Evolutionary conservation across 1,140 invertebrate genomes (phyloP).

Genomic region (Venturia canescens): DNA sequence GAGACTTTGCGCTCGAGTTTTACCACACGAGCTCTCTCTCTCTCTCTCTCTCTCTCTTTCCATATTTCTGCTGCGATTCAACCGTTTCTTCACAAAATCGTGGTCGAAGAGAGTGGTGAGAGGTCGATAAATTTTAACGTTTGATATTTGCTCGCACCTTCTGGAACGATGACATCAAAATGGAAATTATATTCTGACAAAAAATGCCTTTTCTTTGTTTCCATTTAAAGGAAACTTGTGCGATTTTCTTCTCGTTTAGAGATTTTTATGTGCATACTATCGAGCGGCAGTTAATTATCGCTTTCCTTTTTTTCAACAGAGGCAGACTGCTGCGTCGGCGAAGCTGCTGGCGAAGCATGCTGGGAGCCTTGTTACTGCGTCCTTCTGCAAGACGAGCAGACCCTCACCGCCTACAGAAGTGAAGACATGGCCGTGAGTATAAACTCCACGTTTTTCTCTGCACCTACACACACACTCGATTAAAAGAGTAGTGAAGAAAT

Average conservation of each 20-base stretch:
- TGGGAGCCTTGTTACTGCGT: conserved; percentile 94
- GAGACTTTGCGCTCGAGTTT: not conserved
- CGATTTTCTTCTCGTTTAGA: too few species aligned
- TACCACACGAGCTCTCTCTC: not conserved
- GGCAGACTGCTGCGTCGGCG: conserved; percentile 73
- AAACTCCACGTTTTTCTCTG: conserved; percentile 22
- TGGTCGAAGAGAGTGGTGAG: not conserved
- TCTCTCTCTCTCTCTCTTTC: not conserved
- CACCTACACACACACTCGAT: not conserved
- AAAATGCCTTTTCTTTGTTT: not conserved
- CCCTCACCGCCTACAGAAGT: conserved; percentile 89
- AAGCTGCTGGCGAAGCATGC: conserved; percentile 74
- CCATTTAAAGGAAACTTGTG: too few species aligned
- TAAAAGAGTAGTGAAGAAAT: not conserved
- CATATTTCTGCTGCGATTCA: not conserved
- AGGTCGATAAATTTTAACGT: too few species aligned
- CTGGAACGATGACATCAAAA: too few species aligned
- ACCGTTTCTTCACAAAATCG: not conserved
- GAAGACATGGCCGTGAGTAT: conserved; percentile 91
- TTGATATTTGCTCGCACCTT: not conserved
- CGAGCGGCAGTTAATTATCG: conserved; percentile 1
- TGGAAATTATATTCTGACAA: not conserved
- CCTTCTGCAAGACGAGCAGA: conserved; percentile 89
- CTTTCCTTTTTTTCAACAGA: conserved; percentile 67
- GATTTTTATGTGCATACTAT: not conserved